Evolutionary conservation across 1,140 invertebrate species (phyloP).

Genomic region (Sesamia nonagrioides): DNA sequence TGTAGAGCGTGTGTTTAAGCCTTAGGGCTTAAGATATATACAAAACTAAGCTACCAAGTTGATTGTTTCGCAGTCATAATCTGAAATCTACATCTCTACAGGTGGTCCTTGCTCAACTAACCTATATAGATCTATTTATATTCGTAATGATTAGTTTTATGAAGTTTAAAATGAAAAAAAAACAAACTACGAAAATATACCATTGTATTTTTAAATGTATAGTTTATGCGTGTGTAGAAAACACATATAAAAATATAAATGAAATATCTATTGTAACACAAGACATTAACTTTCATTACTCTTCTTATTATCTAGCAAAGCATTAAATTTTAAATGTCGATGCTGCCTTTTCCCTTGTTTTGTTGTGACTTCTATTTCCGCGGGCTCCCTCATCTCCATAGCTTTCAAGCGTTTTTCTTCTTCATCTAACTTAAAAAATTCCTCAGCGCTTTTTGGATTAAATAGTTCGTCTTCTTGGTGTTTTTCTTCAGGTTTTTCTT

Average conservation of each 20-base stretch:
- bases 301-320: not conserved
- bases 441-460: constrained; percentile 8
- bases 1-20: too few relatives aligned
- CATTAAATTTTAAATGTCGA: not conserved
- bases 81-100: too few relatives aligned
- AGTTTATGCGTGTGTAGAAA: too few relatives aligned
- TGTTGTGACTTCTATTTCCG: not conserved
- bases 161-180: too few relatives aligned
- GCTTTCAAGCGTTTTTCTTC: not conserved
- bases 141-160: not conserved
- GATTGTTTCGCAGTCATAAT: too few relatives aligned
- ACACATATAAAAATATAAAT: not conserved
- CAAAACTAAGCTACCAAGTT: too few relatives aligned
- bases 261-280: not conserved
- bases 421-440: not conserved
- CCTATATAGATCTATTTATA: too few relatives aligned
- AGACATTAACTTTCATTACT: not conserved
- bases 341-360: not conserved
- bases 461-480: not conserved
- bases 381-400: not conserved
- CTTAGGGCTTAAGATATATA: too few relatives aligned
- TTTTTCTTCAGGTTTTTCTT: not conserved
- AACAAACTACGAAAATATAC: too few relatives aligned
- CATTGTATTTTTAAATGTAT: not conserved
- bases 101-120: too few relatives aligned